A percentile compares a stretch with the other conserved stretches of the same genome.
Evolutionary conservation across 64 coral and sea anemone species (phyloP).

Genomic region (Astreopora myriophthalma): DNA sequence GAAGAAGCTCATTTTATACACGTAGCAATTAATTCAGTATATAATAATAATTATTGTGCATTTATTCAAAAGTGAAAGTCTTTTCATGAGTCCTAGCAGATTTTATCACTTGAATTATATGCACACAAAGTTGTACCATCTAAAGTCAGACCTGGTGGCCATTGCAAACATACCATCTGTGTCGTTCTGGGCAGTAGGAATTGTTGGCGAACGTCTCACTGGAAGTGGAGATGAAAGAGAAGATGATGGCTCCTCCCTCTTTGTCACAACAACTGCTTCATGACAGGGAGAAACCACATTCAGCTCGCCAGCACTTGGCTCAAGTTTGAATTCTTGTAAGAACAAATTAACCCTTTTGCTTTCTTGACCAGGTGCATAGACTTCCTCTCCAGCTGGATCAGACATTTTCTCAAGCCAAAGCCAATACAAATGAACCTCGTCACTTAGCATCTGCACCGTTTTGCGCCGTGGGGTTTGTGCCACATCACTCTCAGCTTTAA

Average conservation of each 20-base stretch:
- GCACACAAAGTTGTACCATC: too few relatives aligned
- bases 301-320: not conserved
- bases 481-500: not conserved
- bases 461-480: not conserved
- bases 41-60: too few relatives aligned
- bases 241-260: not conserved
- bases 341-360: constrained; percentile 26
- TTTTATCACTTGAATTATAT: too few relatives aligned
- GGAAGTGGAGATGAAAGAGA: constrained; percentile 17
- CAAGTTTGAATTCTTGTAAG: constrained; percentile 42
- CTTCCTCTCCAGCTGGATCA: not conserved
- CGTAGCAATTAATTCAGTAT: too few relatives aligned
- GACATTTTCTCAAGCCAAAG: constrained; percentile 12
- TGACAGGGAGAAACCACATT: not conserved
- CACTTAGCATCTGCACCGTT: constrained; percentile 64
- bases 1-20: too few relatives aligned
- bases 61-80: too few relatives aligned
- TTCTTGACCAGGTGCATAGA: not conserved
- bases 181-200: constrained; percentile 3
- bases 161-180: constrained; percentile 1
- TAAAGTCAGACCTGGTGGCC: too few relatives aligned
- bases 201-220: constrained; percentile 30
- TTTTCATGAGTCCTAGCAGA: too few relatives aligned
- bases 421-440: constrained; percentile 71
- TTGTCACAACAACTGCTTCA: constrained; percentile 20